Evolutionary conservation across 2,888 invertebrate species (phyloP), one percentile per base, ranked within the genome.

Genomic region (Ypsolopha sequella): DNA sequence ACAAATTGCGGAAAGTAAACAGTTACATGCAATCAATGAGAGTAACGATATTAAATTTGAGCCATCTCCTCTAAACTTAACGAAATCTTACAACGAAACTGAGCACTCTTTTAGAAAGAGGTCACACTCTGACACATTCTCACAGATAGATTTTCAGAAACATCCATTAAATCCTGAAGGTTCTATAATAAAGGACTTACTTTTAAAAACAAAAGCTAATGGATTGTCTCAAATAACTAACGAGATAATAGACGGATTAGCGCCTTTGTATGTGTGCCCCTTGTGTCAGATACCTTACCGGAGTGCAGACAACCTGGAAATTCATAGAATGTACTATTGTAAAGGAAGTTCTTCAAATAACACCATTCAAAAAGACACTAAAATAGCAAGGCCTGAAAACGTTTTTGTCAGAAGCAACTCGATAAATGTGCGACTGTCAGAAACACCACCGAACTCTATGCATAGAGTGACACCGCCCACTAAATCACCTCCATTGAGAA

Each of bases 311-410:
- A 94, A 94, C 66, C 81, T 95, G 59, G 93, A 94, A 69, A 88
- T 93, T 53, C 96, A 96, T 72, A 91, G 92, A 64, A 87, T 91
- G 66, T 92, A 92, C 66, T 94, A 93, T 70, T 95, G 95, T 68
- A 93, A 94, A 76, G 93, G 92, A 24, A 70, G 72, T 52, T 45
- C 24, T 24, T 24, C 60, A 48, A 60, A 59, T 4, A 68, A 58
- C 72, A 70, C 38, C 64, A 67, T 51, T 66, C 87, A 59, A 64
- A 84, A 80, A 63, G 78, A 81, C 44, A 54, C 62, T 8, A 87
- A 81, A 71, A 53, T 60, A 47, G 55, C 57, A 41, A 77, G 79
- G 56, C 71, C 79, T n/a, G 87, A 87, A 60, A 81, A 81, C 56
- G 68, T 87, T 58, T 89, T 82, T 64, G 77, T 88, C 53, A 85